Percentiles rank a stretch among this genome's conserved stretches.
Conservation (phyloP, 2,113 vertebrate genomes). For the Neotragus moschatus region DNA sequence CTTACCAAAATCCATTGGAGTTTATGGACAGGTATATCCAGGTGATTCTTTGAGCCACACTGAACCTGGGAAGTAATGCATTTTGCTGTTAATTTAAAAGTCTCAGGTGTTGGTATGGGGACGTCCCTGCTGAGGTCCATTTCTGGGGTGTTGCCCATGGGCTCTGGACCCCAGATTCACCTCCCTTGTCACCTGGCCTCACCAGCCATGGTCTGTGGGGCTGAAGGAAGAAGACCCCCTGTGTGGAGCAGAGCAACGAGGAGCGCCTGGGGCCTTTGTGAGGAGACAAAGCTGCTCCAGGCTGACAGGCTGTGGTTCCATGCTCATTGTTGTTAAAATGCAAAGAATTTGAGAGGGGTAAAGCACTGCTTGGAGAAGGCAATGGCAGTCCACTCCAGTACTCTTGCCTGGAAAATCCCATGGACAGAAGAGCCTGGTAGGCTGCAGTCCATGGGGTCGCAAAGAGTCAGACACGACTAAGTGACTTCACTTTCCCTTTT, state of each 20-base stretch:
- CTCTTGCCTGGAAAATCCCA: no score
- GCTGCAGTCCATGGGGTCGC: no score
- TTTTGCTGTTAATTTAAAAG: background rate
- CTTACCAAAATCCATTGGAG: background rate
- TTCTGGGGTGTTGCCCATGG: rapidly evolving
- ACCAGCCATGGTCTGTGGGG: background rate
- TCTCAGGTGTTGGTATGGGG: background rate
- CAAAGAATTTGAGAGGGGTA: background rate
- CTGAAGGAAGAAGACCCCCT: background rate
- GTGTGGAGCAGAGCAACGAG: background rate
- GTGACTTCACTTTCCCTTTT: no score
- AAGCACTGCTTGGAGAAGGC: background rate
- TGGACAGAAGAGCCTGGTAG: no score
- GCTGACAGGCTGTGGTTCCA: background rate
- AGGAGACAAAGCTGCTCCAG: background rate
- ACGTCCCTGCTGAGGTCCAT: background rate
- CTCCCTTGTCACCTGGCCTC: background rate
- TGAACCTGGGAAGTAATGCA: background rate
- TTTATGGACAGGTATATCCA: background rate
- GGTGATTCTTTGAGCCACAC: background rate
- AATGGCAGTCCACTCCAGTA: no score
- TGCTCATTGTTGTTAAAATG: background rate
- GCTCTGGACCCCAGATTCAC: background rate
- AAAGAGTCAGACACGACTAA: no score
- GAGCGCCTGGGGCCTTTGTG: background rate